Evolutionary conservation across 2,888 invertebrate genomes (phyloP).

Genomic region (Netelia inedita): DNA sequence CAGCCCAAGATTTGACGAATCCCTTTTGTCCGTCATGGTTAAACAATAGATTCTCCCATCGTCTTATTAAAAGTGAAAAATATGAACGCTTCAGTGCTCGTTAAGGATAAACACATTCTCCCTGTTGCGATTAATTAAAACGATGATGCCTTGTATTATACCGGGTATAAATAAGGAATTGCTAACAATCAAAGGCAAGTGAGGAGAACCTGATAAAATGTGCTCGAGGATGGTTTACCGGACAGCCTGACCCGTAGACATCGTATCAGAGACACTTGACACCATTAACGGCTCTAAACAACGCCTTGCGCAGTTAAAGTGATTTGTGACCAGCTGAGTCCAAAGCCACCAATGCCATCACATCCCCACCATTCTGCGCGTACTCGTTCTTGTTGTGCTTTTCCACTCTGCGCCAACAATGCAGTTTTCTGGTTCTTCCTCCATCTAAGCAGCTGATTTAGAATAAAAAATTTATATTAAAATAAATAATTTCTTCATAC

Average conservation of each 20-base stretch:
- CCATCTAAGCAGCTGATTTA: background rate
- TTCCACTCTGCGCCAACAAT: constrained; percentile 45
- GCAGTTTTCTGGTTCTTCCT: constrained; percentile 42
- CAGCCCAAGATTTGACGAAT: too few relatives aligned
- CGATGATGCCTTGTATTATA: constrained; percentile 39
- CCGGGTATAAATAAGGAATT: constrained; percentile 21
- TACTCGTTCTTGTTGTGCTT: constrained; percentile 53
- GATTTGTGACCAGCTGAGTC: constrained; percentile 83
- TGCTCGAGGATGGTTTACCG: constrained; percentile 66
- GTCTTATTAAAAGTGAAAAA: background rate
- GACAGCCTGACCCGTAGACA: constrained; percentile 77
- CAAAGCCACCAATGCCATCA: constrained; percentile 70
- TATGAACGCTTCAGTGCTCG: background rate
- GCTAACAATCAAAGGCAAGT: background rate
- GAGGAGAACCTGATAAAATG: constrained; percentile 33
- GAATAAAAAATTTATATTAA: too few relatives aligned
- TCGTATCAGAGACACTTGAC: constrained; percentile 84
- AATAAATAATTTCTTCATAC: too few relatives aligned
- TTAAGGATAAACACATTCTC: background rate
- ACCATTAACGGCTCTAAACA: constrained; percentile 84
- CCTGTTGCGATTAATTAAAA: constrained; percentile 12
- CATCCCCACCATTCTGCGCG: constrained; percentile 63
- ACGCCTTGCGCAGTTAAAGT: constrained; percentile 83
- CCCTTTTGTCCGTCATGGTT: too few relatives aligned
- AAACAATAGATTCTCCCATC: background rate